phyloP scores from a whole-genome alignment of 2,888 invertebrate genomes.

The Brassicogethes aeneus region DNA sequence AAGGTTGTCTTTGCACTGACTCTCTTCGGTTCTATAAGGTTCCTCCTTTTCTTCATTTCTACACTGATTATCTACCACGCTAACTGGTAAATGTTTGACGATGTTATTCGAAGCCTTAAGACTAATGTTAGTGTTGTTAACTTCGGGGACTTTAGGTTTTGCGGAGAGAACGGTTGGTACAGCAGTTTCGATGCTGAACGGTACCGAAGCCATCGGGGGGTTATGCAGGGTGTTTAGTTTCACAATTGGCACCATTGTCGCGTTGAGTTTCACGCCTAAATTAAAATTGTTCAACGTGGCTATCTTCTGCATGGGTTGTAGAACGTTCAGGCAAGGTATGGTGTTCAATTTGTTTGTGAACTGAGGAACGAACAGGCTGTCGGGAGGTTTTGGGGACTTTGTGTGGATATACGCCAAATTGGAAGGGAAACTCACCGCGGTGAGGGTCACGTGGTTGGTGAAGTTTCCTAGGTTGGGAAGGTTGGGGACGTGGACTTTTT shows the following conservation, averaged over 20 bases:
- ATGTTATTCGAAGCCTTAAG: slow-evolving; percentile 9
- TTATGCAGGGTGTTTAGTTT: slow-evolving; percentile 37
- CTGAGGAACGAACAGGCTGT: slow-evolving; percentile 35
- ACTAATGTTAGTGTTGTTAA: slow-evolving; percentile 10
- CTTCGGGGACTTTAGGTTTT: slow-evolving; percentile 27
- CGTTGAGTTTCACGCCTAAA: slow-evolving; percentile 37
- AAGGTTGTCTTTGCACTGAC: slow-evolving; percentile 15
- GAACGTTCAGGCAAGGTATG: slow-evolving; percentile 35
- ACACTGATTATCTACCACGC: slow-evolving; percentile 18
- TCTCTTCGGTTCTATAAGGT: slow-evolving; percentile 20
- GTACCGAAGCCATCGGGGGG: slow-evolving; percentile 16
- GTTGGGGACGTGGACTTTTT: slow-evolving; percentile 23
- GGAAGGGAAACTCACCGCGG: slow-evolving; percentile 35
- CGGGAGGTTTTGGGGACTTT: slow-evolving; percentile 37
- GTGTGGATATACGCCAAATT: slow-evolving; percentile 39
- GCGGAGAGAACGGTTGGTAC: slow-evolving; percentile 36
- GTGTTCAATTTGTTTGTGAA: slow-evolving; percentile 32
- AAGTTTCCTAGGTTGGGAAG: slow-evolving; percentile 29
- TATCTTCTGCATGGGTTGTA: slow-evolving; percentile 36
- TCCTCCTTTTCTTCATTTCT: slow-evolving; percentile 17
- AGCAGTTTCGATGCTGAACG: slow-evolving; percentile 35
- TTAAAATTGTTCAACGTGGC: slow-evolving; percentile 36
- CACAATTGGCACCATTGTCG: slow-evolving; percentile 42
- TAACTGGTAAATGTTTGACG: slow-evolving; percentile 7
- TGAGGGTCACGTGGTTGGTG: slow-evolving; percentile 34